These are phyloP conservation scores for Lutjanus erythropterus DNA, from an alignment of 2,113 vertebrate genomes.

Conservation along the genomic window DNA sequence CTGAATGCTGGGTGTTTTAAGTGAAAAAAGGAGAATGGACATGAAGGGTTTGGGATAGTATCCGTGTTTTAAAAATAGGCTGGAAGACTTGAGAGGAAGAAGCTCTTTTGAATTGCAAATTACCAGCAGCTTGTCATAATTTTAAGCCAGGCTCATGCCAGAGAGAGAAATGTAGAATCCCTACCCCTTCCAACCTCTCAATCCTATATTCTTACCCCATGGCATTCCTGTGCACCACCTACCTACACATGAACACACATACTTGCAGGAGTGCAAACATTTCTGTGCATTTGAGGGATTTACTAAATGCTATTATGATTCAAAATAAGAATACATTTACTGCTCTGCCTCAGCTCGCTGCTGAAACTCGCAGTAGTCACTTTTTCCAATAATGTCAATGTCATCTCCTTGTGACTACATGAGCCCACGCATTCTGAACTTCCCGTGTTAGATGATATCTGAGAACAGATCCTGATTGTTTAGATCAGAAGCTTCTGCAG, in stretches of 20 bases:
- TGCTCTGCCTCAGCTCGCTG: background rate
- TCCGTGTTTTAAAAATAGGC: conserved; percentile 19
- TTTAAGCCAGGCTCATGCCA: conserved; percentile 27
- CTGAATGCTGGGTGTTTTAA: background rate
- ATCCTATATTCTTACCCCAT: conserved; percentile 10
- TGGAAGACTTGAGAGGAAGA: background rate
- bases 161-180: conserved; percentile 21
- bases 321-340: conserved; percentile 13
- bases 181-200: background rate
- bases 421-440: conserved; percentile 6
- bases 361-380: background rate
- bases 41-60: background rate
- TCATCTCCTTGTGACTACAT: conserved; percentile 1
- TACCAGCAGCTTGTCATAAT: conserved; percentile 8
- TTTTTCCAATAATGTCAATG: background rate
- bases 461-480: background rate
- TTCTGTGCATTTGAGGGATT: conserved; percentile 8
- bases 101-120: conserved; percentile 46
- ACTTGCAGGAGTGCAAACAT: background rate
- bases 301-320: conserved; percentile 9
- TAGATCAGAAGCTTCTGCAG: background rate
- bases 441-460: conserved; percentile 22
- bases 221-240: conserved; percentile 2
- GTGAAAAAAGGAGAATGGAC: background rate
- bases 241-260: background rate